phyloP scores from a whole-genome alignment of 2,113 vertebrate genomes.

The Cinclus cinclus region DNA sequence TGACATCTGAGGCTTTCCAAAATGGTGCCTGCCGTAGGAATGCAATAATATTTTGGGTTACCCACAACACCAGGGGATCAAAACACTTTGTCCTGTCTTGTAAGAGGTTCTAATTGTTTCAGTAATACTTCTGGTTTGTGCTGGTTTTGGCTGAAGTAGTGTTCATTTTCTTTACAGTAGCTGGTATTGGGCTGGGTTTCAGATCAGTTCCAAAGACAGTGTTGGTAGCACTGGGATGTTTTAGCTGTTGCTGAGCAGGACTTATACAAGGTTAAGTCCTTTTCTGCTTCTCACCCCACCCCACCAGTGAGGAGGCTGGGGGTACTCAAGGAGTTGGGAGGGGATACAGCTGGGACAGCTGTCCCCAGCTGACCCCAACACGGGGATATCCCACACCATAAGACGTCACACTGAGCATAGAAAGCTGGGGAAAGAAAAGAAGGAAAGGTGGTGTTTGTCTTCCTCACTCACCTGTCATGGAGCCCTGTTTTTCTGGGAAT shows the following conservation, averaged over 20 bases:
- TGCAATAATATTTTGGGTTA: not conserved
- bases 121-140: not conserved
- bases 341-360: not conserved
- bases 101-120: not conserved
- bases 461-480: not conserved
- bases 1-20: not conserved
- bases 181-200: not conserved
- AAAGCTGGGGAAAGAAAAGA: not conserved
- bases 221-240: not conserved
- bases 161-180: not conserved
- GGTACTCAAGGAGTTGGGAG: not conserved
- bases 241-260: not conserved
- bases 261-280: not conserved
- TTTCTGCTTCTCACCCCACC: not conserved
- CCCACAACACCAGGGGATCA: not conserved
- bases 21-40: too few species aligned
- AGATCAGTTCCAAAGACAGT: not conserved
- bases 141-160: not conserved
- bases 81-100: fast-evolving
- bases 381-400: not conserved
- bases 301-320: not conserved
- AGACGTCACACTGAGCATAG: not conserved
- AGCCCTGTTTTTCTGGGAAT: not conserved
- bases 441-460: fast-evolving
- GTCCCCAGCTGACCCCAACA: not conserved